Conservation (phyloP, 2,113 vertebrate species). For the Megaptera novaeangliae region DNA sequence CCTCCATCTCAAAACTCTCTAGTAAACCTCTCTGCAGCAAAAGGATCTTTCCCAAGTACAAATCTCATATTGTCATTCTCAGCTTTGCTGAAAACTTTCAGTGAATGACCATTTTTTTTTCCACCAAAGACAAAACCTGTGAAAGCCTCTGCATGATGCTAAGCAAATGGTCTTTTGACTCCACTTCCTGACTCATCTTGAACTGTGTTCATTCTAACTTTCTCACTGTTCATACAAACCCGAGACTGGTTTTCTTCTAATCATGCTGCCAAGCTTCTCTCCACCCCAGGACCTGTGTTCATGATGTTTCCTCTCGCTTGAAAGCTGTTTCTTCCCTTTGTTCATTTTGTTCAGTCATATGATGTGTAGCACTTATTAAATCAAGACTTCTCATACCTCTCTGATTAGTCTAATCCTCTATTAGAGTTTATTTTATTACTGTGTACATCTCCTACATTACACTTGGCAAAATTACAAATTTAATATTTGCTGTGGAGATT, state of each 20-base stretch:
- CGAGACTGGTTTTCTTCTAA: background rate
- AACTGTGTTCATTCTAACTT: too few species aligned
- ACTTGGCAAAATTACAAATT: background rate
- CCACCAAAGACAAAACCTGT: background rate
- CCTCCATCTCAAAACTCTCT: background rate
- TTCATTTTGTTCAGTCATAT: background rate
- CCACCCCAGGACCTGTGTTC: too few species aligned
- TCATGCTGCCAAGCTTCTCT: background rate
- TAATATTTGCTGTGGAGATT: background rate
- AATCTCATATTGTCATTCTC: background rate
- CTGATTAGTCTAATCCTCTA: background rate
- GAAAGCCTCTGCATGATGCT: background rate
- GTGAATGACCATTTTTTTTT: background rate
- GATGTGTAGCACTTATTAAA: background rate
- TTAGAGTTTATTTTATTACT: background rate
- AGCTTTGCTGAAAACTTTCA: background rate
- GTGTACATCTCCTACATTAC: background rate
- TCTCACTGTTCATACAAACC: too few species aligned
- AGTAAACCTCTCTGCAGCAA: background rate
- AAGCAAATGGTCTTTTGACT: accelerated
- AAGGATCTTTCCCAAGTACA: background rate
- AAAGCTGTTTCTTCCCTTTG: background rate
- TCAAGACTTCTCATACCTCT: background rate
- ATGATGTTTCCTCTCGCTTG: background rate
- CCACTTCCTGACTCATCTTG: too few species aligned